Evolutionary conservation across 2,113 vertebrate genomes (phyloP).

Genomic region (Pandion haliaetus): DNA sequence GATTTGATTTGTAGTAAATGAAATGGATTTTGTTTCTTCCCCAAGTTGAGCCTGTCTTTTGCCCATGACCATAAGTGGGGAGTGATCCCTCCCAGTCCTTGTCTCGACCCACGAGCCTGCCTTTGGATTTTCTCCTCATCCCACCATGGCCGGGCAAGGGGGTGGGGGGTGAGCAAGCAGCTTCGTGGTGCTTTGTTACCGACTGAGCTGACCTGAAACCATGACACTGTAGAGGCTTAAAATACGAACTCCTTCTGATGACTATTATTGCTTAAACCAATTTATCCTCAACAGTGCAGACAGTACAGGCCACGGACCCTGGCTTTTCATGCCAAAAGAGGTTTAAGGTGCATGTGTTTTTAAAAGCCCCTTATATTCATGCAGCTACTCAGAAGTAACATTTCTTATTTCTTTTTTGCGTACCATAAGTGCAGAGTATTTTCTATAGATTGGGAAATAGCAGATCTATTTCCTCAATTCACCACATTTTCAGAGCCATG

Average conservation of each 20-base stretch:
- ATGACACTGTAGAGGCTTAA: background rate
- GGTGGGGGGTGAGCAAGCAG: too few species aligned
- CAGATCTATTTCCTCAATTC: background rate
- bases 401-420: background rate
- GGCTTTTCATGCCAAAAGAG: background rate
- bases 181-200: too few species aligned
- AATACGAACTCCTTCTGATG: background rate
- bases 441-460: background rate
- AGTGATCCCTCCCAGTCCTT: too few species aligned
- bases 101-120: too few species aligned
- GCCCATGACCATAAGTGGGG: too few species aligned
- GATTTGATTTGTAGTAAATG: too few species aligned
- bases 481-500: background rate
- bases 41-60: too few species aligned
- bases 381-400: background rate
- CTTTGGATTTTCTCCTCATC: too few species aligned
- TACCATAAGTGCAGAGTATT: background rate
- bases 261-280: background rate
- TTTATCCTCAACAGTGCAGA: background rate
- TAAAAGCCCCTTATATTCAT: background rate
- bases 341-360: background rate
- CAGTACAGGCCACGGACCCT: background rate
- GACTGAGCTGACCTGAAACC: too few species aligned
- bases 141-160: too few species aligned
- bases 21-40: too few species aligned